phyloP scores from a whole-genome alignment of 2,888 invertebrate genomes.

The Noctuana brunneofusca region DNA sequence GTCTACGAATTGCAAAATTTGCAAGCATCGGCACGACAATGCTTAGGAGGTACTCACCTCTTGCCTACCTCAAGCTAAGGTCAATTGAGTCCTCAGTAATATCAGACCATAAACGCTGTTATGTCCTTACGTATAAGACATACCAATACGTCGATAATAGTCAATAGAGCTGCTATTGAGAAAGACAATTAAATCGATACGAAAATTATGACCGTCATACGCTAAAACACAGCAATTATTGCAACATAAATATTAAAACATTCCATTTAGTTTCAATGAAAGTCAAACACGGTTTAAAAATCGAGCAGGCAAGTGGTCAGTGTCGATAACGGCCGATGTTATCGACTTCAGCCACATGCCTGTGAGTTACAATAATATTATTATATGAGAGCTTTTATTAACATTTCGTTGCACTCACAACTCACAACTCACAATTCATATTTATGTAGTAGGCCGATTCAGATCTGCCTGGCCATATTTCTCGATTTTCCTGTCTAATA shows the following conservation, averaged over 20 bases:
- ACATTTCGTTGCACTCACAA: background rate
- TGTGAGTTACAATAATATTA: background rate
- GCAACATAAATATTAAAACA: constrained; percentile 11
- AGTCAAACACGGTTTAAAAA: constrained; percentile 2
- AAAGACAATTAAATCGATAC: constrained; percentile 11
- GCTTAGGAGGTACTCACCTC: background rate
- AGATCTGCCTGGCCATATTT: too few species aligned
- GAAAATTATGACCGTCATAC: constrained; percentile 8
- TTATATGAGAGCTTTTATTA: background rate
- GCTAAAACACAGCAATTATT: constrained; percentile 11
- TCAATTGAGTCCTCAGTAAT: background rate
- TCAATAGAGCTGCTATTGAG: constrained; percentile 1
- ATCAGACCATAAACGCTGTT: background rate
- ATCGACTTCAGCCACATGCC: background rate
- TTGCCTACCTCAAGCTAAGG: background rate
- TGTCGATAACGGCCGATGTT: background rate
- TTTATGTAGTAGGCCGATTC: too few species aligned
- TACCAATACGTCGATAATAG: background rate
- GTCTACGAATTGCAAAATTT: constrained; percentile 38
- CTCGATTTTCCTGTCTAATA: too few species aligned
- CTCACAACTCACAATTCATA: background rate
- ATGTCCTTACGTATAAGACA: background rate
- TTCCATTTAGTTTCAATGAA: constrained; percentile 9
- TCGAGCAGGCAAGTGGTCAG: background rate
- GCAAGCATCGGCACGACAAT: constrained; percentile 2